Base-by-base conservation (phyloP, 2,888 invertebrate species). In the Drosophila kanekoi region DNA sequence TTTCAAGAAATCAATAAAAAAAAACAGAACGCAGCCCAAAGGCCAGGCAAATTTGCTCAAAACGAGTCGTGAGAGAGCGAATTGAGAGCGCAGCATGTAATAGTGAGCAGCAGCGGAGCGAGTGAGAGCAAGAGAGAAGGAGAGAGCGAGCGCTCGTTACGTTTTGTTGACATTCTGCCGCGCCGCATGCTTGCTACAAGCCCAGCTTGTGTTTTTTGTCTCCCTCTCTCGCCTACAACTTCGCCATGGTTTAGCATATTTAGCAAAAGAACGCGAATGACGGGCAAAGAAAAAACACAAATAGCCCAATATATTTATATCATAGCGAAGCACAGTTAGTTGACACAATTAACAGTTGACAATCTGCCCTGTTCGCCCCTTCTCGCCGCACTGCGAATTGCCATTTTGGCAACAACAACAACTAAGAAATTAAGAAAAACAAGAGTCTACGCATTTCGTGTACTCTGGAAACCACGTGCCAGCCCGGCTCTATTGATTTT, bases 1-100 rank as follows among this genome's bases (percentile, higher is more conserved):
- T 90, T 90, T 89, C 85, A 90, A 90, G 83, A 90, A 90, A 90
- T 90, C 90, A 90, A 90, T 90, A 90, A 90, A 90, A 86, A 81
- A 57, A 70, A 70, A 74, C 86, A 90, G 82, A 79, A 73, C 77
- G 71, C 79, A 75, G 54, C 73, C 74, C 67, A 79, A 71, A 77
- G 80, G 74, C 79, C 79, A 80, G 60, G 70, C 72, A 82, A 80
- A 81, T 81, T 86, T 87, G 84, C 84, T 81, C 81, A 84, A 78
- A 84, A 84, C 84, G 73, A 84, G 87, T 84, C 81, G 58, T 41
- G 47, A 54, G 68, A 43, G 49, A 54, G 60, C 32, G 35, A 10
- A 28, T 33, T n/a, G 58, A 45, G 38, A 33, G 48, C 49, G 61
- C 35, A 47, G 51, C 41, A 52, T 44, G 56, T 44, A 59, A 62